A percentile compares a stretch with the other conserved stretches of the same genome.
phyloP scores from a whole-genome alignment of 2,113 vertebrate species.

The Cisticola juncidis region DNA sequence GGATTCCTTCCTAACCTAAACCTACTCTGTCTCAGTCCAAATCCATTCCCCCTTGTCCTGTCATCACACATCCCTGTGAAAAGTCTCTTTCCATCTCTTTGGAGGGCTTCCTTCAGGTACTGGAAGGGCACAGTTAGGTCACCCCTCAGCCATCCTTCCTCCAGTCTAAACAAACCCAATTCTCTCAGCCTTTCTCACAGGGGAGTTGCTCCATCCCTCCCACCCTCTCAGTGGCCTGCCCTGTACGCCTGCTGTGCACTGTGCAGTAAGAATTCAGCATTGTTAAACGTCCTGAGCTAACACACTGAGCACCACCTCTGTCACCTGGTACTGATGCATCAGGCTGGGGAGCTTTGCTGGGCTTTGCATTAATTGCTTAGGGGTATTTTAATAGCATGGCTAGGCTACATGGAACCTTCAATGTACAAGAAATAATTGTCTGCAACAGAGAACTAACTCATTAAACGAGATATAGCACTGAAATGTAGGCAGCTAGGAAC shows the following conservation, averaged over 20 bases:
- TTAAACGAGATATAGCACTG: not conserved
- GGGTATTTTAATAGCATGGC: fast-evolving
- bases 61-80: not conserved
- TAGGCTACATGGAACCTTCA: not conserved
- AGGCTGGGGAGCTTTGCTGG: not conserved
- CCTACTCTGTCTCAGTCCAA: not conserved
- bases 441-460: not conserved
- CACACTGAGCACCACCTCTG: not conserved
- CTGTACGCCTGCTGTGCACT: not conserved
- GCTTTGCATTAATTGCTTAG: not conserved
- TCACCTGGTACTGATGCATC: not conserved
- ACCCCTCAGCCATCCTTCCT: not conserved
- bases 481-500: not conserved
- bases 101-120: not conserved
- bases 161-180: not conserved
- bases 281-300: not conserved
- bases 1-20: not conserved
- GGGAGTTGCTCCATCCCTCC: not conserved
- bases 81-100: not conserved
- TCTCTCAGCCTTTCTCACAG: not conserved
- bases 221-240: not conserved
- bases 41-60: not conserved
- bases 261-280: not conserved
- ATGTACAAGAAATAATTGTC: not conserved
- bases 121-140: not conserved